Conservation (phyloP, 2,888 invertebrate genomes). For the Hypercompe scribonia region DNA sequence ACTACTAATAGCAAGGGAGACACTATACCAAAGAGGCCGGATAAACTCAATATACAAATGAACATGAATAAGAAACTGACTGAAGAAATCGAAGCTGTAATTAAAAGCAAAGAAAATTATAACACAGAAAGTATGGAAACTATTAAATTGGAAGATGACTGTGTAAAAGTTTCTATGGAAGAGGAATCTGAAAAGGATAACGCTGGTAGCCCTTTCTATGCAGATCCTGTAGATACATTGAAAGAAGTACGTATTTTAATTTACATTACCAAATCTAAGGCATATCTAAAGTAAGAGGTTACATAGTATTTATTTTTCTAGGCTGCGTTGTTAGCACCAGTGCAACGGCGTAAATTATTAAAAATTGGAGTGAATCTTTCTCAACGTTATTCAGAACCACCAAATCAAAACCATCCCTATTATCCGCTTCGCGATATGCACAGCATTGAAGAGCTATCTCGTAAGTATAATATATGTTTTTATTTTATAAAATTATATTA, state of each 20-base stretch:
- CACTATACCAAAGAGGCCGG: conserved; percentile 80
- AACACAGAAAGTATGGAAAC: conserved; percentile 83
- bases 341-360: conserved; percentile 78
- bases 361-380: conserved; percentile 79
- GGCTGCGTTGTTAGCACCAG: conserved; percentile 77
- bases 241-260: conserved; percentile 80
- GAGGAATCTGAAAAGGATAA: conserved; percentile 85
- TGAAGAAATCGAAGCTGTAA: conserved; percentile 81
- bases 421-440: conserved; percentile 84
- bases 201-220: conserved; percentile 95
- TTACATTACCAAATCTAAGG: neutral
- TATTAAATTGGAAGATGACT: conserved; percentile 79
- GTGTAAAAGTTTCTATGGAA: conserved; percentile 62
- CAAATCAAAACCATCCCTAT: conserved; percentile 82
- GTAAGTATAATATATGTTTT: conserved; percentile 68
- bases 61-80: conserved; percentile 84
- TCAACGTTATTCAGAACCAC: conserved; percentile 88
- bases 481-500: neutral
- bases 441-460: conserved; percentile 84
- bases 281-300: neutral
- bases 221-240: conserved; percentile 95
- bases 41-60: conserved; percentile 79
- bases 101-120: conserved; percentile 75
- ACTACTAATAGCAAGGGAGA: conserved; percentile 84
- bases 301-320: conserved; percentile 44